These are phyloP conservation scores for Corythornis vintsioides DNA, from an alignment of 2,113 vertebrate genomes.

Conservation along the genomic window DNA sequence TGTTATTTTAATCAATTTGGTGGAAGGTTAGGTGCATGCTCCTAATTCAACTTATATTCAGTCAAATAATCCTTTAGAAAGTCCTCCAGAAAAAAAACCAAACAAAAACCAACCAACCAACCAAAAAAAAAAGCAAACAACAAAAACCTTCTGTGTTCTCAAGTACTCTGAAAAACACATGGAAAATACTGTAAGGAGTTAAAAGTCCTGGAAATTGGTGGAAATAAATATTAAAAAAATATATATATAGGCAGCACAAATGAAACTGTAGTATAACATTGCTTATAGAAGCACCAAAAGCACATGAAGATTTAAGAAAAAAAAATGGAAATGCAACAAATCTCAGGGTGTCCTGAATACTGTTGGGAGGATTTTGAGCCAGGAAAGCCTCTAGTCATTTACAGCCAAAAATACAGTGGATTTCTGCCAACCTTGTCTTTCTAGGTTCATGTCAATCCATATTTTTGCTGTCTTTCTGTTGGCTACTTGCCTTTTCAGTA, in stretches of 20 bases:
- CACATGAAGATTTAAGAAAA: background rate
- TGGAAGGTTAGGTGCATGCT: background rate
- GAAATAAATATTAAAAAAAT: background rate
- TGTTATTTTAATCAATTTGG: background rate
- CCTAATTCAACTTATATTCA: background rate
- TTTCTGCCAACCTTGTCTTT: constrained; percentile 13
- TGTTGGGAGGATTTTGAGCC: background rate
- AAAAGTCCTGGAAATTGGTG: background rate
- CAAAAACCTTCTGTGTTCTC: background rate
- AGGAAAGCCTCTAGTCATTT: background rate
- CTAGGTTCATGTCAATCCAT: constrained; percentile 1
- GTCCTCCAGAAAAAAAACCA: background rate
- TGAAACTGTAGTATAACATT: background rate
- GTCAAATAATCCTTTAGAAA: background rate
- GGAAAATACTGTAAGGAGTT: background rate
- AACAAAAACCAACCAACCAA: too few relatives aligned
- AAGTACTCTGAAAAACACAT: background rate
- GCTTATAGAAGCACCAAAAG: background rate
- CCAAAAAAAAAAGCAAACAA: constrained; percentile 20
- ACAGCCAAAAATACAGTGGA: background rate
- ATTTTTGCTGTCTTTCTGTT: background rate
- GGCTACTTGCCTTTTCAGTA: background rate
- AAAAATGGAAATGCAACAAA: background rate
- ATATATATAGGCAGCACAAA: background rate
- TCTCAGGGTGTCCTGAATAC: background rate